Evolutionary conservation across 2,797 vertebrate genomes (phyloP), one percentile per base, ranked within the genome.

Genomic region (Amphiprion clarkii): DNA sequence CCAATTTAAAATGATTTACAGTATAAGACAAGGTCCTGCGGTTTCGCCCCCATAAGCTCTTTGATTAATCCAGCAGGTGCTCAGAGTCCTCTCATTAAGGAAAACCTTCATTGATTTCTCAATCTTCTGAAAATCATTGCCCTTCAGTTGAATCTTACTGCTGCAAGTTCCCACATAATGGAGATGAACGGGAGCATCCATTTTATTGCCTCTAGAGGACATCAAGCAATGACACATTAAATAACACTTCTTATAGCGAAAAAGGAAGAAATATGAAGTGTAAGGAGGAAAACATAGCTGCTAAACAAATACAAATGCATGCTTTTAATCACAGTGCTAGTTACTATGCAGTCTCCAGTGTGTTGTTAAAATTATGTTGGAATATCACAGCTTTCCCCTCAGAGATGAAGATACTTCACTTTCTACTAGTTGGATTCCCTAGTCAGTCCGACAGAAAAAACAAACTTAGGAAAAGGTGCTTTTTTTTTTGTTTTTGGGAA

Each of bases 81-180:
- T 42, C 46, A 62, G 51, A 81, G 70, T 36, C 51, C 40, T 73
- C 81, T 89, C 79, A 89, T 94, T 97, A 96, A 96, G 94, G 91
- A 96, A 96, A 96, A 75, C 89, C 82, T 81, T 81, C 90, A 96
- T 95, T 96, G 96, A 97, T 96, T 96, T 96, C 90, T 95, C 74
- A 90, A 95, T 96, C 91, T 86, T 88, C 85, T 85, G 88, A 95
- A 89, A 96, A 96, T 95, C 94, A 95, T 87, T 95, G 93, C 93
- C 94, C 93, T 57, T 81, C 82, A 93, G 94, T 93, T 92, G 92
- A 94, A 94, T 95, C 90, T 85, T 92, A 88, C 79, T 89, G 89
- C 87, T 78, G 5, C 84, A 93, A 86, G 91, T 95, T 96, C 94
- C 94, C 94, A 95, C 94, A 93, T 95, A 94, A 96, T 95, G 95